These are phyloP conservation scores for Myathropa florea DNA, from an alignment of 2,888 invertebrate genomes.

Conservation along the genomic window DNA sequence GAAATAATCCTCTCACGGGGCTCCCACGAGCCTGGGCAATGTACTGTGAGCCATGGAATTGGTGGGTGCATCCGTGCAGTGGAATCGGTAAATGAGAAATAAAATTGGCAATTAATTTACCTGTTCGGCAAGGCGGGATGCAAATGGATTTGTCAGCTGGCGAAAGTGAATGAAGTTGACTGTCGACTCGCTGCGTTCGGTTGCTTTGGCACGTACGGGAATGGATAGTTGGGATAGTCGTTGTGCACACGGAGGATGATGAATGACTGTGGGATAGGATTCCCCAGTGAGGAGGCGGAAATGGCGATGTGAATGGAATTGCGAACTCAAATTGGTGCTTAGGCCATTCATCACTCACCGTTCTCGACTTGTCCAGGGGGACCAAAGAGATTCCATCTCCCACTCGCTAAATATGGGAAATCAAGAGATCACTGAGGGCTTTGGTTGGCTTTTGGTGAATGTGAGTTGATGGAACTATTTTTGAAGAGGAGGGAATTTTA, in stretches of 20 bases:
- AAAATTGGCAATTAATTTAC: conserved; percentile 62
- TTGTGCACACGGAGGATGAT: not conserved
- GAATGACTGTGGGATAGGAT: not conserved
- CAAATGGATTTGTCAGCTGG: not conserved
- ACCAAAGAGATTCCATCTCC: not conserved
- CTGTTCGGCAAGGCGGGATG: not conserved
- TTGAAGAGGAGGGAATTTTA: no score
- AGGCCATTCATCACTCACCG: not conserved
- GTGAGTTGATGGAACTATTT: no score
- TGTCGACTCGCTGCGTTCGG: not conserved
- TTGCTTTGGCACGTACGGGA: not conserved
- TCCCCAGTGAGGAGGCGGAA: not conserved
- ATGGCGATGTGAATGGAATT: not conserved
- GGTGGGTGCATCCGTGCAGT: not conserved
- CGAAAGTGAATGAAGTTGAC: not conserved
- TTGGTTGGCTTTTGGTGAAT: no score
- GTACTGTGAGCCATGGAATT: conserved; percentile 5
- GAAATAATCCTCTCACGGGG: conserved; percentile 31
- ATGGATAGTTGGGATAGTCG: not conserved
- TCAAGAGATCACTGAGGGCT: no score
- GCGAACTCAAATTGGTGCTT: not conserved
- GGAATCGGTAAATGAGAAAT: conserved; percentile 38
- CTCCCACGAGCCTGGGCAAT: not conserved
- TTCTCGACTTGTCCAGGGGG: not conserved
- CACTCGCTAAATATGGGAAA: no score